These are phyloP conservation scores for Thera obeliscata DNA, from an alignment of 2,888 invertebrate species.

Conservation along the genomic window DNA sequence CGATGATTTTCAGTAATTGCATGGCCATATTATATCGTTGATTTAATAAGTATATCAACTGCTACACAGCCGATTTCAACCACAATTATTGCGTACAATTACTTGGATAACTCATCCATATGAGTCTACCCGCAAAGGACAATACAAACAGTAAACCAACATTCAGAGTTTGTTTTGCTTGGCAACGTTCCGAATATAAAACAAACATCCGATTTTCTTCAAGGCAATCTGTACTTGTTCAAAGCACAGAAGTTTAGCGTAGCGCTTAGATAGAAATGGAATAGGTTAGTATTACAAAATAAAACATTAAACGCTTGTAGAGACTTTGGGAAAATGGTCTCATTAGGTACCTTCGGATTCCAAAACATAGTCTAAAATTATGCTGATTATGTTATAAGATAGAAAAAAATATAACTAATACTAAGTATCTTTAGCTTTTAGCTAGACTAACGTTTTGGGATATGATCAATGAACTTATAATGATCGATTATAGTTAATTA, in stretches of 20 bases:
- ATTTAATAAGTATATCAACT: neutral
- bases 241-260: neutral
- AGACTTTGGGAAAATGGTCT: no score
- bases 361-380: no score
- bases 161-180: slow-evolving; percentile 24
- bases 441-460: no score
- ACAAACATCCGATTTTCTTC: slow-evolving; percentile 24
- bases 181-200: slow-evolving; percentile 27
- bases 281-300: neutral
- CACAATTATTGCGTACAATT: slow-evolving; percentile 18
- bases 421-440: no score
- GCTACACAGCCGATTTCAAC: slow-evolving; percentile 1
- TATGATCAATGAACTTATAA: no score
- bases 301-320: no score
- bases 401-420: no score
- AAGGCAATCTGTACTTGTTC: slow-evolving; percentile 14
- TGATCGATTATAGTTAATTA: no score
- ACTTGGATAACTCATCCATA: slow-evolving; percentile 19
- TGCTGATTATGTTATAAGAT: no score
- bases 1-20: neutral
- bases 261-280: slow-evolving; percentile 2
- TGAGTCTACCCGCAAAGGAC: slow-evolving; percentile 10
- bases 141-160: slow-evolving; percentile 10
- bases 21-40: slow-evolving; percentile 4
- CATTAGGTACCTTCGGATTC: no score